Evolutionary conservation across 2,888 invertebrate genomes (phyloP), one percentile per base, ranked within the genome.

Genomic region (Patella ulyssiponensis): DNA sequence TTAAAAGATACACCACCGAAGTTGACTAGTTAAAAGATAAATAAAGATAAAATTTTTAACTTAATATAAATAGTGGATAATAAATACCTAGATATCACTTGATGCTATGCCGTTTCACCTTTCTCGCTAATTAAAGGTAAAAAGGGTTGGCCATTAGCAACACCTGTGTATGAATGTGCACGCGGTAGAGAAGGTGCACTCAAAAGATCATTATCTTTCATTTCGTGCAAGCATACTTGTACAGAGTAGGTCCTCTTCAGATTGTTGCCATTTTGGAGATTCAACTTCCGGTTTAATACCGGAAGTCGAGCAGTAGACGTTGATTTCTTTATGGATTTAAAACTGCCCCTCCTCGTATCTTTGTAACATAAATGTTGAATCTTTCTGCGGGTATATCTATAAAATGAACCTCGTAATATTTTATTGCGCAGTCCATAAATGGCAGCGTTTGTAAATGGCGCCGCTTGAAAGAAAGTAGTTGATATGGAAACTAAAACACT

Each of bases 391-490:
- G 85, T 78, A 75, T 86, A 89, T 20, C 86, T 79, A 54, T 83
- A 83, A 78, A 89, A 89, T 7, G 89, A 89, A 52, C 84, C 82
- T 15, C 89, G 80, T 54, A 89, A 80, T 72, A 88, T 85, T 77
- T 88, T 87, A 76, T 89, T 89, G 69, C 88, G 78, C 64, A 89
- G 79, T 69, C 89, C 89, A 77, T 89, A 88, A 11, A 89, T 84
- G 27, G 86, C 85, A n/a, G 86, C 87, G 76, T 88, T 86, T 14
- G 86, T 86, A 69, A 88, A 83, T 0, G 88, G 88, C 4, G 88
- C 87, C 15, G 87, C 86, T 56, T 86, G 85, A 76, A 87, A 86
- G 71, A 89, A 74, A 64, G 87, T 86, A 11, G 87, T 85, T 72
- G 87, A 85, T 69, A 87, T 84, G 56, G 86, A 83, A 70, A 85